phyloP scores from a whole-genome alignment of 2,888 invertebrate species.

The Scaptodrosophila latifasciaeformis region DNA sequence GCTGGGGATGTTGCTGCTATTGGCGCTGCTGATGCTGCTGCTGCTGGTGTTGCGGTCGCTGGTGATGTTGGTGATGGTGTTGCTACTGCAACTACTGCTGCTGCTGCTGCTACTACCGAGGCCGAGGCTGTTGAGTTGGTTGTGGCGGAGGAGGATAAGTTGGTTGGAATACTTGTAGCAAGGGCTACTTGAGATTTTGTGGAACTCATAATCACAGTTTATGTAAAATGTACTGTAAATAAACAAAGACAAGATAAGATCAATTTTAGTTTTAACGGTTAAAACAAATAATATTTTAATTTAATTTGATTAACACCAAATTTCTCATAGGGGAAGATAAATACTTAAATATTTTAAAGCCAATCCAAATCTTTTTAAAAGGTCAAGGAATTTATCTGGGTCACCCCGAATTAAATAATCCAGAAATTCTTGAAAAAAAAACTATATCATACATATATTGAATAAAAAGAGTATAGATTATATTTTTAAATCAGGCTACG shows the following conservation, averaged over 20 bases:
- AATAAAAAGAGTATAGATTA: too few species aligned
- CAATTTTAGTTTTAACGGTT: too few species aligned
- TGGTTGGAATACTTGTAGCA: conserved; percentile 74
- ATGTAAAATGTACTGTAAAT: conserved; percentile 65
- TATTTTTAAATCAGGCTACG: too few species aligned
- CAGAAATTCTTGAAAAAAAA: too few species aligned
- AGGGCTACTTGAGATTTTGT: conserved; percentile 75
- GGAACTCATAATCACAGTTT: conserved; percentile 76
- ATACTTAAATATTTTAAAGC: too few species aligned
- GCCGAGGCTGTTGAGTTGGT: conserved; percentile 21
- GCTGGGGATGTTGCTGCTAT: too few species aligned
- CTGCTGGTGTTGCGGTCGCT: not conserved
- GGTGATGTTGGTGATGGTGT: not conserved
- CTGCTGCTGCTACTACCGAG: not conserved
- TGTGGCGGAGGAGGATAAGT: conserved; percentile 66
- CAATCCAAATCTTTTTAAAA: too few species aligned
- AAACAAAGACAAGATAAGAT: conserved; percentile 12
- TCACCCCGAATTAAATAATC: too few species aligned
- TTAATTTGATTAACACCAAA: conserved; percentile 1
- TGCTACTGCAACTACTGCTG: not conserved
- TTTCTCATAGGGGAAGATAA: too few species aligned
- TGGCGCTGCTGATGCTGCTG: not conserved
- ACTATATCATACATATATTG: too few species aligned
- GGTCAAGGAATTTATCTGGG: too few species aligned
- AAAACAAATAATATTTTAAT: too few species aligned